Conservation (phyloP, 1,140 invertebrate species). For the Chrysomallon squamiferum region DNA sequence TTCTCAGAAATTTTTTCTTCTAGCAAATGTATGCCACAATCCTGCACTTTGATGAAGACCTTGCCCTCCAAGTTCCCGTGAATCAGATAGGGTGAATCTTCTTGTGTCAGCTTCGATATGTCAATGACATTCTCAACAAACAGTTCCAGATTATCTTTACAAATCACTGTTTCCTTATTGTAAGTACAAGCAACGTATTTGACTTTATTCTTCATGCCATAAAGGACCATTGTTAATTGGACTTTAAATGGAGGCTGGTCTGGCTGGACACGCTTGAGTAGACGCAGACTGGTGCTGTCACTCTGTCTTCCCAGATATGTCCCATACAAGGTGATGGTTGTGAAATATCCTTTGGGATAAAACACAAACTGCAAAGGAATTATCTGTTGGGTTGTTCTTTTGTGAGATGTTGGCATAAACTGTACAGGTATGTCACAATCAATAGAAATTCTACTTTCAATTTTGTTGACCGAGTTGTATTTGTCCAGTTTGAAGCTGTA, state of each 20-base stretch:
- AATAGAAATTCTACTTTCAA: conserved; percentile 43
- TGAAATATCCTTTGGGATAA: conserved; percentile 50
- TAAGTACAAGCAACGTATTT: conserved; percentile 44
- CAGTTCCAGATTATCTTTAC: conserved; percentile 20
- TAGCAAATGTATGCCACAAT: conserved; percentile 27
- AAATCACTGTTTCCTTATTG: conserved; percentile 32
- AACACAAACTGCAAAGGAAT: conserved; percentile 43
- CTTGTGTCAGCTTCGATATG: conserved; percentile 36
- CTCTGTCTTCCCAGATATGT: conserved; percentile 44
- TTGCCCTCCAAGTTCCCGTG: conserved; percentile 44
- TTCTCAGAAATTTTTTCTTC: conserved; percentile 4
- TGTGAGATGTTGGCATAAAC: conserved; percentile 13
- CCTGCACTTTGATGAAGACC: conserved; percentile 51
- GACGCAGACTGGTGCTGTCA: conserved; percentile 41
- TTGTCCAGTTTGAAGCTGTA: conserved; percentile 33
- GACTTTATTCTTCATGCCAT: conserved; percentile 42
- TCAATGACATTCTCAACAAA: conserved; percentile 43
- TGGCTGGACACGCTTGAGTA: conserved; percentile 20
- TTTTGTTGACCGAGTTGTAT: conserved; percentile 42
- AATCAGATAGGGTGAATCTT: conserved; percentile 48
- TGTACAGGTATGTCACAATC: conserved; percentile 25
- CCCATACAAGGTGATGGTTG: conserved; percentile 46
- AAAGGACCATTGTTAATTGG: conserved; percentile 45
- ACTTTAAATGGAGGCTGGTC: conserved; percentile 24
- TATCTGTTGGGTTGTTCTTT: background rate